phyloP scores from a whole-genome alignment of 2,113 vertebrate genomes.

The Nothoprocta pentlandii region DNA sequence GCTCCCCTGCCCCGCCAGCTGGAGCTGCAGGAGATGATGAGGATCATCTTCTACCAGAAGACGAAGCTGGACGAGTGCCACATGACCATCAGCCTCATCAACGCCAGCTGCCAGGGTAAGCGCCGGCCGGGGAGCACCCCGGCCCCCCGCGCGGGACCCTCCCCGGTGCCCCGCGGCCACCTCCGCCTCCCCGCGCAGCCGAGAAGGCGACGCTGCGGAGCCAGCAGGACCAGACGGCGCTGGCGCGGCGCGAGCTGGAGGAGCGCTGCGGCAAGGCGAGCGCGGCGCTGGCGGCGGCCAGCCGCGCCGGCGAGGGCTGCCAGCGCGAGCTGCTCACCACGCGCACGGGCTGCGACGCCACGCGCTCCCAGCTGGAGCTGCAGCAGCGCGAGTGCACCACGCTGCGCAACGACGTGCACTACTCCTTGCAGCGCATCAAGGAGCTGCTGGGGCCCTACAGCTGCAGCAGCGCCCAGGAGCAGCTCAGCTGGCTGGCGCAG shows the following conservation, averaged over 20 bases:
- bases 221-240: slow-evolving; percentile 42
- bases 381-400: not conserved
- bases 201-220: slow-evolving; percentile 75
- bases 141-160: too few species aligned
- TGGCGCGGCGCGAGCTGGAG: slow-evolving; percentile 51
- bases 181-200: not conserved
- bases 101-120: not conserved
- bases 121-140: too few species aligned
- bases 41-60: not conserved
- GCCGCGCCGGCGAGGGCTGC: slow-evolving; percentile 46
- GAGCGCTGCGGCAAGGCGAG: not conserved
- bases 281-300: not conserved
- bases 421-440: not conserved
- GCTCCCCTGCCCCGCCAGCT: not conserved
- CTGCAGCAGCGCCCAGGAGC: rapidly evolving
- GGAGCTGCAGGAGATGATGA: not conserved
- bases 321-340: not conserved
- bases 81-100: not conserved
- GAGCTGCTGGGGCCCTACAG: rapidly evolving
- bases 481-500: not conserved
- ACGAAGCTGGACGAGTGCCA: not conserved
- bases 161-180: rapidly evolving
- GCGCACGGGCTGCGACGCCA: rapidly evolving
- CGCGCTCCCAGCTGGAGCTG: not conserved
- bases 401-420: rapidly evolving